These are phyloP conservation scores for Ifrita kowaldi DNA, from an alignment of 2,113 vertebrate species.

Conservation along the genomic window DNA sequence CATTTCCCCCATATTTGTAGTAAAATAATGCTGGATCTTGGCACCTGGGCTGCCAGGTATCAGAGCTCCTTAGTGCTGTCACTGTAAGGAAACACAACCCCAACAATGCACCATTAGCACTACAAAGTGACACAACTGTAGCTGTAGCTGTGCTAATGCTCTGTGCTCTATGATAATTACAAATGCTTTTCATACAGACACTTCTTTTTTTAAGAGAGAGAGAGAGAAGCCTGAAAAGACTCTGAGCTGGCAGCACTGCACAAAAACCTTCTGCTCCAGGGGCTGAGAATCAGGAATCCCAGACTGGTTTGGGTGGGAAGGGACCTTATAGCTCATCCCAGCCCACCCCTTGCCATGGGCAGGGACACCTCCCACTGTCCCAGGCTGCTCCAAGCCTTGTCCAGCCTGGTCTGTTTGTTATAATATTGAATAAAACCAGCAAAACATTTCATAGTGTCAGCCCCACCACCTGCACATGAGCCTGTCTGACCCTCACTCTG, in stretches of 20 bases:
- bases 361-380: neutral
- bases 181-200: constrained; percentile 6
- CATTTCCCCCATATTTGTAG: neutral
- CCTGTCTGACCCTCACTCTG: neutral
- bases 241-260: neutral
- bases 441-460: neutral
- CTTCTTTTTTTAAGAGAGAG: neutral
- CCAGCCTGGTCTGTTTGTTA: neutral
- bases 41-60: neutral
- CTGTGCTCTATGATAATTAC: constrained; percentile 33
- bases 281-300: neutral
- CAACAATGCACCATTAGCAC: neutral
- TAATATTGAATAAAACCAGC: neutral
- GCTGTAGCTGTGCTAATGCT: constrained; percentile 17
- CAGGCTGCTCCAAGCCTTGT: neutral
- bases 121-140: constrained; percentile 50
- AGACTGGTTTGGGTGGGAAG: neutral
- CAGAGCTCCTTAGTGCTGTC: neutral
- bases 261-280: neutral
- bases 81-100: neutral
- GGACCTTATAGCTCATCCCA: neutral
- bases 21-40: neutral
- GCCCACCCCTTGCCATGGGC: neutral
- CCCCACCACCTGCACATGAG: neutral
- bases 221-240: neutral